These are phyloP conservation scores for Drosophila affinis DNA, from an alignment of 2,888 invertebrate species.

Conservation along the genomic window DNA sequence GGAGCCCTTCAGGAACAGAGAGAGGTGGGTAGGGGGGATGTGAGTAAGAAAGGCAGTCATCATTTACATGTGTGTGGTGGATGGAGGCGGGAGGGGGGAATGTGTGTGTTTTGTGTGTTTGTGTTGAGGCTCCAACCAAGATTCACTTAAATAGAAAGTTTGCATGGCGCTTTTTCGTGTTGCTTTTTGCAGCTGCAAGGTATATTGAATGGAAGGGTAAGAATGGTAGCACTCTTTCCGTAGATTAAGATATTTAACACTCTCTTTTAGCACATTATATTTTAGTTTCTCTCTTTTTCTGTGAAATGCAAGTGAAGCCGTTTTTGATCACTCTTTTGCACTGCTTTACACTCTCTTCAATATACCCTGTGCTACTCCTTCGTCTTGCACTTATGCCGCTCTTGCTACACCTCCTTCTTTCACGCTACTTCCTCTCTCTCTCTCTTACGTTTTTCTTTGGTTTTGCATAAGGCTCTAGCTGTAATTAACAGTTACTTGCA, in stretches of 20 bases:
- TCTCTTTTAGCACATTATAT: not conserved
- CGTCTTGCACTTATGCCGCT: not conserved
- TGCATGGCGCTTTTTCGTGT: slow-evolving; percentile 45
- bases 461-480: slow-evolving; percentile 55
- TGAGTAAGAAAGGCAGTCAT: not conserved
- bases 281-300: not conserved
- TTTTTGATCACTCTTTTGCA: not conserved
- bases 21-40: not conserved
- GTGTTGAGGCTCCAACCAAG: slow-evolving; percentile 29
- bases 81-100: not conserved
- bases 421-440: not conserved
- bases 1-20: slow-evolving; percentile 16
- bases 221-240: too few relatives aligned
- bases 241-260: slow-evolving; percentile 30
- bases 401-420: not conserved
- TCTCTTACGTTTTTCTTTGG: slow-evolving; percentile 11
- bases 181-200: slow-evolving; percentile 21
- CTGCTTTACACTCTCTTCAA: not conserved
- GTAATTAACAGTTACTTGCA: slow-evolving; percentile 73
- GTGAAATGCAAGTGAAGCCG: not conserved
- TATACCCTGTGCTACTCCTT: not conserved
- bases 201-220: slow-evolving; percentile 12
- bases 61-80: slow-evolving; percentile 6
- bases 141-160: slow-evolving; percentile 69
- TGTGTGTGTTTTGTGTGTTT: slow-evolving; percentile 30